A percentile compares a stretch with the other conserved stretches of the same genome.
Conservation (phyloP, 2,113 vertebrate species). For the Ceuthmochares aereus region DNA sequence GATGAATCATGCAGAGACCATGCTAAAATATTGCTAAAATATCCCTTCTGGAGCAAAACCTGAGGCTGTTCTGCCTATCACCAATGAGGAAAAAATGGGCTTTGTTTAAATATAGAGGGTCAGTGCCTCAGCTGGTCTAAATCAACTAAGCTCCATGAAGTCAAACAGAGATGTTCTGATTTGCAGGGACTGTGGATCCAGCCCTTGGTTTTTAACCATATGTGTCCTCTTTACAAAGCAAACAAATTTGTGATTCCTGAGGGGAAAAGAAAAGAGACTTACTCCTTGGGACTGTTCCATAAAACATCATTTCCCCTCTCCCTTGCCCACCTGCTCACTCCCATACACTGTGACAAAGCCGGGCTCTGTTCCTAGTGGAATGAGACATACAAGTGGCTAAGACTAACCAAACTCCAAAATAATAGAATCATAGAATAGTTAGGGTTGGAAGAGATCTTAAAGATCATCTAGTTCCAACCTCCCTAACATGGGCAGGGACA, state of each 20-base stretch:
- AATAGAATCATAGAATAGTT: too few species aligned
- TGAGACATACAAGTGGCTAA: background rate
- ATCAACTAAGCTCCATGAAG: background rate
- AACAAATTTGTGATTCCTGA: background rate
- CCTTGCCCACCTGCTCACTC: rapidly evolving
- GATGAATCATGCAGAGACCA: background rate
- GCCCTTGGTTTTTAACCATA: background rate
- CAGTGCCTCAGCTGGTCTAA: background rate
- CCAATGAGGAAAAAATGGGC: background rate
- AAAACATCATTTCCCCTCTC: background rate
- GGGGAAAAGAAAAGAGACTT: background rate
- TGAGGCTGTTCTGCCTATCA: background rate
- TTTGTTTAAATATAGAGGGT: background rate
- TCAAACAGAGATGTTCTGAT: background rate
- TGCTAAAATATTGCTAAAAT: background rate
- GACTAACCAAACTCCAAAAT: background rate
- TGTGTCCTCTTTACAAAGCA: background rate
- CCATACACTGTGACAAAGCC: background rate
- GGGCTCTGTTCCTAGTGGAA: background rate
- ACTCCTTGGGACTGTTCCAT: background rate
- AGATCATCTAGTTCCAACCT: too few species aligned
- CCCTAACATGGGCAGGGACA: too few species aligned
- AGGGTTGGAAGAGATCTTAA: too few species aligned
- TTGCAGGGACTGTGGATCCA: background rate
- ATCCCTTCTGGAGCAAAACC: background rate